phyloP scores from a whole-genome alignment of 2,797 vertebrate species.

The Sebastes minor region DNA sequence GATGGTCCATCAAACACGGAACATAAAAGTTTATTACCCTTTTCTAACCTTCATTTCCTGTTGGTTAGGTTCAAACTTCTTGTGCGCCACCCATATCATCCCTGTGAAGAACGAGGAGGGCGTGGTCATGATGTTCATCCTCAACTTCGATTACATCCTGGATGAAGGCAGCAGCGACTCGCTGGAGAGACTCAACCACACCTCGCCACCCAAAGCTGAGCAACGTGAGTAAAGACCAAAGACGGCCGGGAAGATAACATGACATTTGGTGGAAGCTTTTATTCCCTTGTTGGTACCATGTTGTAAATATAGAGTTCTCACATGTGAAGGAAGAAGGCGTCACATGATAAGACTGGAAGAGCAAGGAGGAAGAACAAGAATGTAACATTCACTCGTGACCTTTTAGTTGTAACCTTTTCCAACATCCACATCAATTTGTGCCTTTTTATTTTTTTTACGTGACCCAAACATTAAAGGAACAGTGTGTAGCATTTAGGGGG shows the following conservation, averaged over 20 bases:
- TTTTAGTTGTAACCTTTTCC: conserved; percentile 34
- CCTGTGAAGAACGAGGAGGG: conserved; percentile 99
- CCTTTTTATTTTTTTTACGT: not conserved
- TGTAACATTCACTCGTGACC: conserved; percentile 7
- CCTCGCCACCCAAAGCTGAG: conserved; percentile 88
- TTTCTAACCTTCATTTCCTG: conserved; percentile 27
- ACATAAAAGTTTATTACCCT: not conserved
- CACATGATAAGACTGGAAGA: not conserved
- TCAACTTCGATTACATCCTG: conserved; percentile 93
- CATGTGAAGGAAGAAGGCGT: not conserved
- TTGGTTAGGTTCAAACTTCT: conserved; percentile 91
- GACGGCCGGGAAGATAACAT: not conserved
- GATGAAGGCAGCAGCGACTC: conserved; percentile 88
- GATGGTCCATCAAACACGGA: not conserved
- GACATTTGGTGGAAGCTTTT: not conserved
- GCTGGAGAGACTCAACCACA: conserved; percentile 90
- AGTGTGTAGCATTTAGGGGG: not conserved
- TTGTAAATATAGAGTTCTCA: not conserved
- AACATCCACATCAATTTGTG: conserved; percentile 6
- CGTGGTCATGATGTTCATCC: conserved; percentile 99
- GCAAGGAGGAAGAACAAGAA: not conserved
- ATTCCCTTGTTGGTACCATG: not conserved
- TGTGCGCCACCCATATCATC: conserved; percentile 96
- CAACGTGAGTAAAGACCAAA: conserved; percentile 86
- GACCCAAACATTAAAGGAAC: not conserved